Percentiles rank a stretch among this genome's conserved stretches.
Evolutionary conservation across 1,140 invertebrate species (phyloP).

Genomic region (Phocides pigmalion): DNA sequence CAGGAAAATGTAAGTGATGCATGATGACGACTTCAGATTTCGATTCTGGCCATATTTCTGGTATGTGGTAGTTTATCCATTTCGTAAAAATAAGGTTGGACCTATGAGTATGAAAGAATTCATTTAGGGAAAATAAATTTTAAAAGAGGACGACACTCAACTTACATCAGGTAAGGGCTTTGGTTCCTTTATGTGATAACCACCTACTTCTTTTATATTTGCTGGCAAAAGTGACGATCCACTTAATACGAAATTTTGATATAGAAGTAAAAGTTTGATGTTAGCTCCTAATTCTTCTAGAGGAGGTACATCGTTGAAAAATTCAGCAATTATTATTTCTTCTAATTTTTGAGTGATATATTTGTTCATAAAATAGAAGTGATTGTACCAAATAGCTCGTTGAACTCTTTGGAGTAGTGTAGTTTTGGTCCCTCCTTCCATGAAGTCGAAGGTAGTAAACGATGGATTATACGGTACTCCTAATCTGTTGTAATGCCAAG

Average conservation of each 20-base stretch:
- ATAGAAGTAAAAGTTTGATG: constrained; percentile 28
- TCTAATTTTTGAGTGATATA: constrained; percentile 25
- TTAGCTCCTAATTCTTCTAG: constrained; percentile 27
- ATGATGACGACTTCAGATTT: too few species aligned
- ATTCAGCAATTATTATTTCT: constrained; percentile 11
- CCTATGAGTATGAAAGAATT: too few species aligned
- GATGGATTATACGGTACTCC: constrained; percentile 84
- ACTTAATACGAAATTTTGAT: constrained; percentile 84
- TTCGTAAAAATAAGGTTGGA: too few species aligned
- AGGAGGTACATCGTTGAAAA: constrained; percentile 20
- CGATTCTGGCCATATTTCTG: too few species aligned
- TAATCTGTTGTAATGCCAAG: constrained; percentile 84
- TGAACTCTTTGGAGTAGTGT: constrained; percentile 43
- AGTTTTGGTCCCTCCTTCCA: constrained; percentile 82
- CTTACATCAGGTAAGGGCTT: constrained; percentile 84
- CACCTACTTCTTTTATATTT: constrained; percentile 87
- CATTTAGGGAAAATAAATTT: too few species aligned
- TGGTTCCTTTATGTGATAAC: constrained; percentile 85
- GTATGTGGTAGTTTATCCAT: too few species aligned
- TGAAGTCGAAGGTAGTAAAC: constrained; percentile 80
- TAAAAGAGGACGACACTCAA: constrained; percentile 17
- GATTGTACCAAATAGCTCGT: constrained; percentile 16
- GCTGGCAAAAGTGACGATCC: constrained; percentile 84
- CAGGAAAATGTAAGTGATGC: too few species aligned
- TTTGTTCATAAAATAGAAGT: constrained; percentile 29